phyloP scores from a whole-genome alignment of 2,888 invertebrate genomes.

The Lutraria lutraria region DNA sequence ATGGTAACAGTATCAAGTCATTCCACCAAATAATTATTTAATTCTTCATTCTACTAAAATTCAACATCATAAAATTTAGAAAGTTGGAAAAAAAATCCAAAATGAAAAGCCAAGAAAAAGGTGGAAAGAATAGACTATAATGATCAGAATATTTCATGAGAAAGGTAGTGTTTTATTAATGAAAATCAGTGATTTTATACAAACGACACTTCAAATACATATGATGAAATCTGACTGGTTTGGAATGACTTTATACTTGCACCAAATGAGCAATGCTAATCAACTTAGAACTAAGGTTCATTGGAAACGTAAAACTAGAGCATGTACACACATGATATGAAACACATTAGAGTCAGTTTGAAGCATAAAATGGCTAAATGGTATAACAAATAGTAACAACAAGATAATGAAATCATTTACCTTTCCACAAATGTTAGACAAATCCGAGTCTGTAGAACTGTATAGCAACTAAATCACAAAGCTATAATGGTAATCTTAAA shows the following conservation, averaged over 20 bases:
- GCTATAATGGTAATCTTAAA: conserved; percentile 13
- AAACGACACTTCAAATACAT: conserved; percentile 5
- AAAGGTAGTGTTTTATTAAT: neutral
- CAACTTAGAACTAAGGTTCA: neutral
- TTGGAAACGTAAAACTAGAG: neutral
- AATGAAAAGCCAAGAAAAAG: neutral
- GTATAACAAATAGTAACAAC: neutral
- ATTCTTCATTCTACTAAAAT: neutral
- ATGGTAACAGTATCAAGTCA: conserved; percentile 15
- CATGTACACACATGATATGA: too few relatives aligned
- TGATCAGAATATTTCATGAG: conserved; percentile 3
- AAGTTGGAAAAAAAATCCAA: neutral
- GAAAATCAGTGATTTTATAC: conserved; percentile 19
- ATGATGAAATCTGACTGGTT: neutral
- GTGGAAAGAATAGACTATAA: neutral
- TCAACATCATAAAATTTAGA: neutral
- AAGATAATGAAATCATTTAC: neutral
- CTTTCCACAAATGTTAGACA: neutral
- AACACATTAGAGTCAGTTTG: neutral
- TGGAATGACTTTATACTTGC: conserved; percentile 9
- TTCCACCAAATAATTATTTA: neutral
- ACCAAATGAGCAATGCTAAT: neutral
- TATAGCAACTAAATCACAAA: neutral
- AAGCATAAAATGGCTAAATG: neutral
- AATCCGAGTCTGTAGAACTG: neutral